phyloP scores from a whole-genome alignment of 2,888 invertebrate genomes.

The Ischnus inquisitorius region DNA sequence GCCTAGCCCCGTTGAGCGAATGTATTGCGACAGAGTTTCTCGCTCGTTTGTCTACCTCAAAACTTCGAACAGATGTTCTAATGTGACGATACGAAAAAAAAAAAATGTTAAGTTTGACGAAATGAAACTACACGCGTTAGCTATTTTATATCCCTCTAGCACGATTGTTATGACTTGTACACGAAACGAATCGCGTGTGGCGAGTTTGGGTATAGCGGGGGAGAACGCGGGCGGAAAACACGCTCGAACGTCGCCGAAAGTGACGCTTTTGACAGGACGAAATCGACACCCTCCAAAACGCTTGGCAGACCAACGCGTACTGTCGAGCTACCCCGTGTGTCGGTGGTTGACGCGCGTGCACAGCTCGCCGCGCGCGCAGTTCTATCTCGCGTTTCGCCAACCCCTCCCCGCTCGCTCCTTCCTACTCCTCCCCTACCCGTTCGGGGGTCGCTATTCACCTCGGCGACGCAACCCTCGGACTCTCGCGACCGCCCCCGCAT shows the following conservation, averaged over 20 bases:
- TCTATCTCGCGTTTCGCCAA: slow-evolving; percentile 55
- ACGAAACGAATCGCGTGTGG: neutral
- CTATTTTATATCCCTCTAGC: neutral
- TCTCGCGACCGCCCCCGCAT: neutral
- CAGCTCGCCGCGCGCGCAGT: slow-evolving; percentile 61
- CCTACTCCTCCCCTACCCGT: neutral
- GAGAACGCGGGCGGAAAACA: slow-evolving; percentile 1
- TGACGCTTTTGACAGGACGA: slow-evolving; percentile 16
- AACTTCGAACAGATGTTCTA: neutral
- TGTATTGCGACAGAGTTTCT: neutral
- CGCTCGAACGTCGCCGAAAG: slow-evolving; percentile 34
- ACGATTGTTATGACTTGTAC: neutral
- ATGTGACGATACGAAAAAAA: neutral
- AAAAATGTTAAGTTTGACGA: neutral
- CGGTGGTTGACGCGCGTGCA: slow-evolving; percentile 62
- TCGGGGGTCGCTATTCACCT: neutral
- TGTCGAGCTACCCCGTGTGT: slow-evolving; percentile 50
- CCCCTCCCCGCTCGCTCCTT: slow-evolving; percentile 13
- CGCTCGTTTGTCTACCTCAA: neutral
- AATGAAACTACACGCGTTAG: neutral
- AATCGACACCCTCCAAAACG: slow-evolving; percentile 42
- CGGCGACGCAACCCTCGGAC: slow-evolving; percentile 24
- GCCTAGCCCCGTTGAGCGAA: neutral
- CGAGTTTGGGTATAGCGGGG: neutral
- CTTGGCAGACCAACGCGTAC: slow-evolving; percentile 60